Base-by-base conservation (phyloP, 2,888 invertebrate genomes). In the Limnephilus marmoratus region DNA sequence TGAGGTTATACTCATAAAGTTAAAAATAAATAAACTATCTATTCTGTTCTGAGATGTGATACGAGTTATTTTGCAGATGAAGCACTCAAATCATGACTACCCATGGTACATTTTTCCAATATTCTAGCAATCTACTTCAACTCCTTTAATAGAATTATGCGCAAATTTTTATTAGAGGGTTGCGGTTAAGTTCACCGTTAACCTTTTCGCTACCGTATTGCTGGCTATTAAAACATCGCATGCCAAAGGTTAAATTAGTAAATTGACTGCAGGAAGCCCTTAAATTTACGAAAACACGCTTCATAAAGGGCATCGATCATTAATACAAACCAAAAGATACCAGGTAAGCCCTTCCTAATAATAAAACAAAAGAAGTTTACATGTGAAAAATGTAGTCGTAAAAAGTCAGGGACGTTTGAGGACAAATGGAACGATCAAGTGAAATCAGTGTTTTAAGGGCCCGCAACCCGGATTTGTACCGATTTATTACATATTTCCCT, bases 131-230 rank as follows among this genome's bases (percentile, higher is more conserved):
- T 24, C 24, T 68, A 68, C n/a, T 68, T 7, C 68, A 68, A 18
- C 24, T 18, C 53, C 18, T 53, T 7, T 18, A 15, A 53, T 53
- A 68, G 68, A 24, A n/a, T 68, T 68, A 68, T 68, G 68, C 68
- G 68, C 68, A 68, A 24, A 24, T n/a, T 68, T 68, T 68, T 24
- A 53, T 53, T 53, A 18, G 15, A 53, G 53, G 53, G 53, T 53
- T 53, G 53, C 53, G 53, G 53, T 24, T 53, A 68, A 68, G 9
- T n/a, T 68, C 68, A 68, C 41, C 41, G 85, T 41, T 85, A 85
- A 85, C 85, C 85, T 85, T 85, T 85, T 24, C 41, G 41, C 34
- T 85, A 41, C 34, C 24, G 85, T 85, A 85, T 37, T 37, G 41
- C 9, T 12, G 34, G 85, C 85, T 85, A 85, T 41, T 85, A 41